Conservation (phyloP, 2,113 vertebrate species). For the Ardeotis arabs region DNA sequence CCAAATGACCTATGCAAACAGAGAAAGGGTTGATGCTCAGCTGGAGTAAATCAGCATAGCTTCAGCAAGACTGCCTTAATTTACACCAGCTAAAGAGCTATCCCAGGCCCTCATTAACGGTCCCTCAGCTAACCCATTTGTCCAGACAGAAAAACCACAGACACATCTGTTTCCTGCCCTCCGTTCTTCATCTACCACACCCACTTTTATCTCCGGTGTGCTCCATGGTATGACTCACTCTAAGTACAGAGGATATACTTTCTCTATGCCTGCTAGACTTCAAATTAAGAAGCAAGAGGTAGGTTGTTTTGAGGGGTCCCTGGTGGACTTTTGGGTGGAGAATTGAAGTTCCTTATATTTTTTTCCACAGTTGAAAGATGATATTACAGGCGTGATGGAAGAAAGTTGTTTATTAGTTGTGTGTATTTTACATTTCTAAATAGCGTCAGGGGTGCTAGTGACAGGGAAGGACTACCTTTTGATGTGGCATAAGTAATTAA, state of each 20-base stretch:
- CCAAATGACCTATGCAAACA: not conserved
- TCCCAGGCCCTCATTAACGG: not conserved
- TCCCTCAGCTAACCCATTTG: constrained; percentile 4
- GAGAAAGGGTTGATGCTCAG: not conserved
- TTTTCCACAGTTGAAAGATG: not conserved
- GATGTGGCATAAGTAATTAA: not conserved
- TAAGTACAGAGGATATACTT: not conserved
- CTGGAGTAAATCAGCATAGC: not conserved
- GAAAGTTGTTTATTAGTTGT: not conserved
- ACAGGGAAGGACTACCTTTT: not conserved
- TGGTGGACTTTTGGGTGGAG: constrained; percentile 23
- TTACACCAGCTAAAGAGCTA: not conserved
- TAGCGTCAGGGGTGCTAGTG: rapidly evolving
- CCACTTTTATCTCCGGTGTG: constrained; percentile 41
- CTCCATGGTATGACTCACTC: constrained; percentile 29
- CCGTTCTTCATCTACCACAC: not conserved
- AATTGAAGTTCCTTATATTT: not conserved
- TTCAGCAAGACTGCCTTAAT: not conserved
- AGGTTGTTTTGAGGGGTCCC: not conserved
- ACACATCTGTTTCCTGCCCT: constrained; percentile 57
- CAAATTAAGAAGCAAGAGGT: not conserved
- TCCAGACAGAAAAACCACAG: constrained; percentile 44
- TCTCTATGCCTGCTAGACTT: not conserved
- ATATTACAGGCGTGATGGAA: not conserved
- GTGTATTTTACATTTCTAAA: not conserved